Percentiles rank a stretch among this genome's conserved stretches.
These are phyloP conservation scores for Leucoma salicis DNA, from an alignment of 2,888 invertebrate species.

Conservation along the genomic window DNA sequence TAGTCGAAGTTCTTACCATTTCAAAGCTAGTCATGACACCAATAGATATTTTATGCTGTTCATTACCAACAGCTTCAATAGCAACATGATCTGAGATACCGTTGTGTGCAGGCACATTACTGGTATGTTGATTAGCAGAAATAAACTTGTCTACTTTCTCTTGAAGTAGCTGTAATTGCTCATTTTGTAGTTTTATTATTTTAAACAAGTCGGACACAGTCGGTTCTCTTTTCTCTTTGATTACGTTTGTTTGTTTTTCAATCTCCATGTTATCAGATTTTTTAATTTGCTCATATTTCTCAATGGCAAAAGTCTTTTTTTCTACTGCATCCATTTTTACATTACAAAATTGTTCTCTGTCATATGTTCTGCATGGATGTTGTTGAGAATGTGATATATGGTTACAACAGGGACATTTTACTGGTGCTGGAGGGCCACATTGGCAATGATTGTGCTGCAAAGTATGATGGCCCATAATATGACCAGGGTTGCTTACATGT, in stretches of 20 bases:
- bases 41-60: constrained; percentile 83
- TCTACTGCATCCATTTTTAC: constrained; percentile 52
- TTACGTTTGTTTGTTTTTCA: constrained; percentile 52
- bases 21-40: constrained; percentile 89
- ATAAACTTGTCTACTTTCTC: constrained; percentile 84
- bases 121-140: constrained; percentile 40
- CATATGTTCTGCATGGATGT: constrained; percentile 23
- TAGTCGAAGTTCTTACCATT: constrained; percentile 76
- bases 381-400: constrained; percentile 16
- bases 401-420: constrained; percentile 31
- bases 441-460: constrained; percentile 16
- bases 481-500: neutral
- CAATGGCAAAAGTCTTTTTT: constrained; percentile 61
- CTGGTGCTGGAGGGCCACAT: constrained; percentile 25
- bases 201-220: constrained; percentile 83
- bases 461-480: constrained; percentile 12
- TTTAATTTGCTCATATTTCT: constrained; percentile 60
- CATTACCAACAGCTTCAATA: constrained; percentile 56
- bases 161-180: constrained; percentile 84
- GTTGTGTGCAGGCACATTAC: constrained; percentile 41
- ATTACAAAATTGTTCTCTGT: constrained; percentile 12
- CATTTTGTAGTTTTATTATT: constrained; percentile 85
- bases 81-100: constrained; percentile 55
- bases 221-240: constrained; percentile 73
- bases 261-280: constrained; percentile 46